Evolutionary conservation across 35 echinoderm and acorn worm species (phyloP).

Genomic region (Anneissia japonica): DNA sequence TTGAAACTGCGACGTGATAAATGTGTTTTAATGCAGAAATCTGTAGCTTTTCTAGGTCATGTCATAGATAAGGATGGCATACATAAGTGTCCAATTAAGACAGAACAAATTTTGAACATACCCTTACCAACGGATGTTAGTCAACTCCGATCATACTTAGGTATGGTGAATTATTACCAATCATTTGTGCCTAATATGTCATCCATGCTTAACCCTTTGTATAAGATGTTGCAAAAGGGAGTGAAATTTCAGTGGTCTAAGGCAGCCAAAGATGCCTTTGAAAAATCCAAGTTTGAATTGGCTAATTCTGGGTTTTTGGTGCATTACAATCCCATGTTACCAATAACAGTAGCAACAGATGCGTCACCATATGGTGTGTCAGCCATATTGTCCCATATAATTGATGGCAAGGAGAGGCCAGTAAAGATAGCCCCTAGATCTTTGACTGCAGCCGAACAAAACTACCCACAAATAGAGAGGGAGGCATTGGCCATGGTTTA

Average conservation of each 20-base stretch:
- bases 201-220: background rate
- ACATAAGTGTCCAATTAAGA: background rate
- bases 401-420: slow-evolving; percentile 33
- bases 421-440: slow-evolving; percentile 27
- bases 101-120: background rate
- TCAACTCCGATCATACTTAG: slow-evolving; percentile 10
- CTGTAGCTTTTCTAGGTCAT: slow-evolving; percentile 12
- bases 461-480: slow-evolving; percentile 35
- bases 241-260: background rate
- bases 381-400: slow-evolving; percentile 31
- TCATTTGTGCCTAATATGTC: background rate
- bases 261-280: slow-evolving; percentile 5
- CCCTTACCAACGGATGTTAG: background rate
- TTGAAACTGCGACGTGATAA: background rate
- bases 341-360: slow-evolving; percentile 37
- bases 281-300: slow-evolving; percentile 7
- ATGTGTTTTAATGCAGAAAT: slow-evolving; percentile 20
- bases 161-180: background rate
- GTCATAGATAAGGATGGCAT: slow-evolving; percentile 16
- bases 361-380: slow-evolving; percentile 21
- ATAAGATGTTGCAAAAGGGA: background rate
- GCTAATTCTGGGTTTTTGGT: slow-evolving; percentile 15
- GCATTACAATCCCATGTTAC: slow-evolving; percentile 28
- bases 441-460: slow-evolving; percentile 20
- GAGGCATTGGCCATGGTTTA: slow-evolving; percentile 38